These are phyloP conservation scores for Ammospiza maritima DNA, from an alignment of 2,797 vertebrate species.

Conservation along the genomic window DNA sequence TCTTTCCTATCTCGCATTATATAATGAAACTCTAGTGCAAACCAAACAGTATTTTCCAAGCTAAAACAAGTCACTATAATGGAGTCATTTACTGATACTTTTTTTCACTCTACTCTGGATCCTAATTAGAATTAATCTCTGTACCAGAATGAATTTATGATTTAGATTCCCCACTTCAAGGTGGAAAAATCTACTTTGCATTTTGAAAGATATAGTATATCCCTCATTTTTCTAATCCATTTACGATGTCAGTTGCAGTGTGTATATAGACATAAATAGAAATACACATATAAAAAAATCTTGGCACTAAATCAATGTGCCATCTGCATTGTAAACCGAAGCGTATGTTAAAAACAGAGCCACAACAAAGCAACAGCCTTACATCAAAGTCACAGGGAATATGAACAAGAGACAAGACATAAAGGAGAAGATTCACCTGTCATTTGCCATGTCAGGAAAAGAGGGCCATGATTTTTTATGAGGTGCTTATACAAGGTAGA, in stretches of 20 bases:
- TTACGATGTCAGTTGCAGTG: background rate
- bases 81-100: background rate
- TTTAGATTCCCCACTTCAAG: constrained; percentile 34
- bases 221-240: background rate
- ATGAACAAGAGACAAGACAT: background rate
- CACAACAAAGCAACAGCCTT: background rate
- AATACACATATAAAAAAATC: background rate
- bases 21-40: background rate
- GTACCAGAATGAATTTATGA: constrained; percentile 7
- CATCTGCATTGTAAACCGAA: background rate
- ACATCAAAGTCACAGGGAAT: background rate
- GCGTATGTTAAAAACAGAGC: background rate
- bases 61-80: background rate
- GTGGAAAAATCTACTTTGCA: constrained; percentile 42
- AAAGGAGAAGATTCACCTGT: background rate
- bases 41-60: background rate
- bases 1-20: background rate
- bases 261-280: background rate
- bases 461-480: background rate
- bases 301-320: background rate
- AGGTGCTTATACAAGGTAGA: background rate
- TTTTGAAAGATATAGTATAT: constrained; percentile 7
- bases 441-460: background rate
- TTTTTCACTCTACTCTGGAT: background rate
- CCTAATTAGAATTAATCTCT: constrained; percentile 66